These are phyloP conservation scores for Planococcus citri DNA, from an alignment of 1,140 invertebrate genomes.

Conservation along the genomic window DNA sequence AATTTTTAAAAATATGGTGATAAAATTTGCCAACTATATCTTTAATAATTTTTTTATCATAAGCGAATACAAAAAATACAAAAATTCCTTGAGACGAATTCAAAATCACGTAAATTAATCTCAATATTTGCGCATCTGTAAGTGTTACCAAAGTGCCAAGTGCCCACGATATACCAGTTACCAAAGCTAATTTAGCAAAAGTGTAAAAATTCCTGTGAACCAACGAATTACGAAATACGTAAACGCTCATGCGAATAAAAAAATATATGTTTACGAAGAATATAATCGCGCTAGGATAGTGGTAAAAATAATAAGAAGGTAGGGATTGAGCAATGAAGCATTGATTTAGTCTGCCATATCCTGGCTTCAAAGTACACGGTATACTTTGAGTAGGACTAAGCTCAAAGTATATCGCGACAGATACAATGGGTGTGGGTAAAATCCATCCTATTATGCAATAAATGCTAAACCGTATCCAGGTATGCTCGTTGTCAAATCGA, in stretches of 20 bases:
- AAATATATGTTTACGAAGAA: constrained; percentile 40
- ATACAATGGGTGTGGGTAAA: constrained; percentile 37
- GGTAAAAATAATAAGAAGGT: constrained; percentile 41
- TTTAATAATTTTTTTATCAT: constrained; percentile 30
- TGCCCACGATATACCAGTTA: constrained; percentile 44
- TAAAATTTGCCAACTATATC: too few relatives aligned
- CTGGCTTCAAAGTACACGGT: constrained; percentile 34
- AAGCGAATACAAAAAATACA: constrained; percentile 46
- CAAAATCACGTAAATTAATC: constrained; percentile 41
- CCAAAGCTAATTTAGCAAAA: constrained; percentile 41
- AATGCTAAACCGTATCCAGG: constrained; percentile 36
- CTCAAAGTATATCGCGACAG: constrained; percentile 38
- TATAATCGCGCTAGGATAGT: constrained; percentile 38
- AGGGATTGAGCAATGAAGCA: constrained; percentile 42
- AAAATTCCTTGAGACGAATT: constrained; percentile 47
- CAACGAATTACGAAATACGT: constrained; percentile 27
- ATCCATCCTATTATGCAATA: constrained; percentile 45
- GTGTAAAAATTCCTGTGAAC: constrained; percentile 37
- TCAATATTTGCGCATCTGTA: constrained; percentile 35
- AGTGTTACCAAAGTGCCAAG: constrained; percentile 39
- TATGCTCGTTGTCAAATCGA: constrained; percentile 33
- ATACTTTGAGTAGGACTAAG: constrained; percentile 31
- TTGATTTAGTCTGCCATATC: constrained; percentile 35
- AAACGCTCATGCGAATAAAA: constrained; percentile 33
- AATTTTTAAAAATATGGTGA: too few relatives aligned